A percentile compares a stretch with the other conserved stretches of the same genome.
phyloP scores from a whole-genome alignment of 37 sponge, comb jelly and placozoan genomes.

The Ephydatia muelleri region DNA sequence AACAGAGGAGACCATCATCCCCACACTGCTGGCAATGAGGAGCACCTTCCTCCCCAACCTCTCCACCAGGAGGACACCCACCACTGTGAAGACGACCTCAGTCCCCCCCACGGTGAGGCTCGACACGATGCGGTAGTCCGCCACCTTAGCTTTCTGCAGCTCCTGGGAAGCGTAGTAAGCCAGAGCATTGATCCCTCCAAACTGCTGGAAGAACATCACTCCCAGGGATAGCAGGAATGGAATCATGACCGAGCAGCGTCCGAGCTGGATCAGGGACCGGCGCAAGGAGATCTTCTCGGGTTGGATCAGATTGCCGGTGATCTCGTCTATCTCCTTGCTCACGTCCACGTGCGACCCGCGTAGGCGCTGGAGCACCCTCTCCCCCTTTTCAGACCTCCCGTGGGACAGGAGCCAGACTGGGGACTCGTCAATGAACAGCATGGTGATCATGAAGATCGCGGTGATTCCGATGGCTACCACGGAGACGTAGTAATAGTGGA shows the following conservation, averaged over 20 bases:
- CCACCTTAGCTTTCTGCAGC: constrained; percentile 17
- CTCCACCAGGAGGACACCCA: constrained; percentile 70
- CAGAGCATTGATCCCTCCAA: constrained; percentile 78
- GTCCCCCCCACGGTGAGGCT: constrained; percentile 42
- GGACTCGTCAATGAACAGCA: constrained; percentile 42
- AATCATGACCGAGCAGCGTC: constrained; percentile 5
- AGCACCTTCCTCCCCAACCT: constrained; percentile 57
- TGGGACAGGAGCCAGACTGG: constrained; percentile 51
- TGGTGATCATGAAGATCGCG: neutral
- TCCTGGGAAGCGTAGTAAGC: constrained; percentile 53
- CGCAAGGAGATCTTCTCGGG: neutral
- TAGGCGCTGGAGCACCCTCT: constrained; percentile 31
- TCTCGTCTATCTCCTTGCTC: constrained; percentile 33
- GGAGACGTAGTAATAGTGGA: neutral
- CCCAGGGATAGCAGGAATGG: constrained; percentile 43
- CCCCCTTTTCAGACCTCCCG: constrained; percentile 7
- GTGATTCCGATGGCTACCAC: neutral
- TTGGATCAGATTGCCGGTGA: constrained; percentile 3
- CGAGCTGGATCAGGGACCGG: constrained; percentile 25
- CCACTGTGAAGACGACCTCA: constrained; percentile 40
- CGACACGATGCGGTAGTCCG: constrained; percentile 4
- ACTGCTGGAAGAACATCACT: constrained; percentile 79
- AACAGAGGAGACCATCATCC: constrained; percentile 41
- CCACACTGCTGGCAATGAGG: constrained; percentile 43
- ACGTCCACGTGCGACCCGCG: constrained; percentile 45